Conservation (phyloP, 2,888 invertebrate species). For the Anaspis maculata region DNA sequence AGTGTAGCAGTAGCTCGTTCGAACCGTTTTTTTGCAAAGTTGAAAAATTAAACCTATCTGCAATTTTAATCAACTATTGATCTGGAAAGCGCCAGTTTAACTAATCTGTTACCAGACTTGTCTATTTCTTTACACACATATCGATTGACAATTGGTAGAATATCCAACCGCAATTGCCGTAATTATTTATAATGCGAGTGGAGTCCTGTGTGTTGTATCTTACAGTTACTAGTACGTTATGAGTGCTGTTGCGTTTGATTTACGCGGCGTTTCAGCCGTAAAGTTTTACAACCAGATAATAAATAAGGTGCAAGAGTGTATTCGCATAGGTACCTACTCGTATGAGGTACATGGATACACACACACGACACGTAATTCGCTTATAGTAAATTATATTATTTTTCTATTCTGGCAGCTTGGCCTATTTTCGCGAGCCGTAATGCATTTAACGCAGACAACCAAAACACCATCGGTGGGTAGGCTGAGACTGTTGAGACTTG, state of each 20-base stretch:
- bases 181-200: conserved; percentile 12
- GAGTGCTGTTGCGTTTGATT: conserved; percentile 13
- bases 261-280: conserved; percentile 10
- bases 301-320: conserved; percentile 12
- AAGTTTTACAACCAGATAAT: conserved; percentile 13
- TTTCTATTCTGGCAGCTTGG: conserved; percentile 18
- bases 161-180: conserved; percentile 9
- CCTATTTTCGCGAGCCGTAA: conserved; percentile 14
- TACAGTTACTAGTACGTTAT: conserved; percentile 7
- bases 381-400: conserved; percentile 14
- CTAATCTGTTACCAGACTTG: conserved; percentile 8
- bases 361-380: conserved; percentile 13
- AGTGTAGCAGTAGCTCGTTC: too few relatives aligned
- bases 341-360: too few relatives aligned
- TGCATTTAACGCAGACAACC: conserved; percentile 6
- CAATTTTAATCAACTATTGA: too few relatives aligned
- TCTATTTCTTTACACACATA: too few relatives aligned
- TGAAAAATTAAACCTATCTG: too few relatives aligned
- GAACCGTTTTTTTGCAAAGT: too few relatives aligned
- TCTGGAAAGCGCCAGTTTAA: conserved; percentile 4
- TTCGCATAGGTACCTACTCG: too few relatives aligned
- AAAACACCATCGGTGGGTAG: too few relatives aligned
- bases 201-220: conserved; percentile 7
- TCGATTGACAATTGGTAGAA: too few relatives aligned
- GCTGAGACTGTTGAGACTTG: too few relatives aligned